These are phyloP conservation scores for Semaprochilodus insignis DNA, from an alignment of 2,797 vertebrate genomes.

Conservation along the genomic window DNA sequence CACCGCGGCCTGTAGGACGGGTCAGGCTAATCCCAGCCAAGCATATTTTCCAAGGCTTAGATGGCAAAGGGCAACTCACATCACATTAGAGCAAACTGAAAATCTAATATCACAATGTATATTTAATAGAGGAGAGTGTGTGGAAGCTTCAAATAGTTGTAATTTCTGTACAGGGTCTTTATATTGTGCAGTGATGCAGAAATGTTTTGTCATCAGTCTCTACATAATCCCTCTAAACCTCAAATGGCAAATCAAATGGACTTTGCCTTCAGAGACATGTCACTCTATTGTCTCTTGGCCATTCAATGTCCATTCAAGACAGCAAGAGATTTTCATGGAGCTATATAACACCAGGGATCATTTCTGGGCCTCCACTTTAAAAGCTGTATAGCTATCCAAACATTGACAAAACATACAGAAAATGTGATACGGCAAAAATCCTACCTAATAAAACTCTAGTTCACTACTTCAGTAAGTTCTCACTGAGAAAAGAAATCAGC, in stretches of 20 bases:
- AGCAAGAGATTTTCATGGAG: background rate
- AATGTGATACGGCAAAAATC: background rate
- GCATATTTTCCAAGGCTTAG: background rate
- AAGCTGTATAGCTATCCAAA: background rate
- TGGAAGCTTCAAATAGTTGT: too few species aligned
- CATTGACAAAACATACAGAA: background rate
- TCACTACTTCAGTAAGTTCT: background rate
- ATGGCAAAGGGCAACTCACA: background rate
- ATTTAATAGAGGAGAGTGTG: background rate
- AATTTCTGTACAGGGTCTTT: background rate
- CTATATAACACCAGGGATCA: background rate
- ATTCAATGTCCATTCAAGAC: background rate
- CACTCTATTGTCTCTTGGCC: background rate
- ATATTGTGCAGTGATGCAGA: background rate
- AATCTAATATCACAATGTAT: background rate
- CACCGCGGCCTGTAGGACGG: conserved; percentile 40
- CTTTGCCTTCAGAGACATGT: background rate
- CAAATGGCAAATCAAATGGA: background rate
- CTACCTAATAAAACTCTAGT: background rate
- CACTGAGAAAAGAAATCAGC: background rate
- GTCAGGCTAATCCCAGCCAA: conserved; percentile 9
- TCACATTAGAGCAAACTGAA: background rate
- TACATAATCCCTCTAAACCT: background rate
- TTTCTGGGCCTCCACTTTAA: background rate
- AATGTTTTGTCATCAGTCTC: background rate